Evolutionary conservation across 2,797 vertebrate species (phyloP).

Genomic region (Nannoperca obscura): DNA sequence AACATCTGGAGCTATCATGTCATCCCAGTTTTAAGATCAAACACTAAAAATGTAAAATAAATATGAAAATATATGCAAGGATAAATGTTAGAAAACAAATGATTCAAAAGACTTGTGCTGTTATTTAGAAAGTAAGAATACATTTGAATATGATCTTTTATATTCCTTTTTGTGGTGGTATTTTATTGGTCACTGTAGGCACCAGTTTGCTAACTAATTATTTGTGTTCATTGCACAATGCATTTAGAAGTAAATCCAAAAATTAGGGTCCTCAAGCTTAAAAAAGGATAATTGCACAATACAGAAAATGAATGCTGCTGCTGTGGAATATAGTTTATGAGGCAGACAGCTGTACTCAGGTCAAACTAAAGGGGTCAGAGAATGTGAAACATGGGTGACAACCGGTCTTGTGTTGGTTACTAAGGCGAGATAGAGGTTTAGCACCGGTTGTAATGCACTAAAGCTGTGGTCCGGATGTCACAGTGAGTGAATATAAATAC

Average conservation of each 20-base stretch:
- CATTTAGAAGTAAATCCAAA: slow-evolving; percentile 5
- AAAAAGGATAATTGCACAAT: slow-evolving; percentile 4
- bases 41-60: neutral
- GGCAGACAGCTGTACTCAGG: slow-evolving; percentile 74
- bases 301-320: neutral
- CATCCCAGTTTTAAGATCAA: slow-evolving; percentile 3
- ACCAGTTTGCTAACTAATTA: slow-evolving; percentile 20
- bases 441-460: slow-evolving; percentile 54
- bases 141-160: neutral
- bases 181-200: slow-evolving; percentile 6
- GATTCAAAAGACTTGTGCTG: neutral
- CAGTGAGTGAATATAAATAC: slow-evolving; percentile 55
- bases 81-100: slow-evolving; percentile 1
- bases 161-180: neutral
- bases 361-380: slow-evolving; percentile 61
- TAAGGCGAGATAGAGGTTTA: slow-evolving; percentile 48
- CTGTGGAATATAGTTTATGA: slow-evolving; percentile 62
- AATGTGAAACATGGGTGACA: slow-evolving; percentile 61
- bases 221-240: neutral
- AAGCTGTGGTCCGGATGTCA: slow-evolving; percentile 51
- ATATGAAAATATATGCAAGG: neutral
- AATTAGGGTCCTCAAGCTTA: slow-evolving; percentile 11
- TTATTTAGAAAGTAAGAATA: neutral
- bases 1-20: neutral
- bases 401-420: slow-evolving; percentile 32